These are phyloP conservation scores for Sisyra terminalis DNA, from an alignment of 2,888 invertebrate genomes.

Conservation along the genomic window DNA sequence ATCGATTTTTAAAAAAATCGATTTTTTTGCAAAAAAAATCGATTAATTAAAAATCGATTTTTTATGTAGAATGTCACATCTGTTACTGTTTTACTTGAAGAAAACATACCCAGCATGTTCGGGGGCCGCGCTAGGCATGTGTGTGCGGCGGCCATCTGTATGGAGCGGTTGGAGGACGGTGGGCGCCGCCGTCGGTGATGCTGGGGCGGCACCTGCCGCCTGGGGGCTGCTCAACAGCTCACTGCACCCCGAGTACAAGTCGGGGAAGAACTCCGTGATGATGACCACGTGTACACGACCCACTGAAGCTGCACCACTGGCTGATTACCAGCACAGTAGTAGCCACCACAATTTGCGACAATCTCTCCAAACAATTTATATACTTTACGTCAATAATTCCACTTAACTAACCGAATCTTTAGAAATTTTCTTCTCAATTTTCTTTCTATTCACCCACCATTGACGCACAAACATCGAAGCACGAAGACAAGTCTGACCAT, in stretches of 20 bases:
- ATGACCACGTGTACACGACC: not conserved
- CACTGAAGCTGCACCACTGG: conserved; percentile 2
- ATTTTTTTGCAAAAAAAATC: too few species aligned
- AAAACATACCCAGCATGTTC: conserved; percentile 6
- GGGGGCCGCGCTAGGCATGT: conserved; percentile 6
- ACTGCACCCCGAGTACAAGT: conserved; percentile 15
- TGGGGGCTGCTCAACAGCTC: conserved; percentile 20
- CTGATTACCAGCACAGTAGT: not conserved
- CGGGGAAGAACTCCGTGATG: conserved; percentile 9
- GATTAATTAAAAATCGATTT: too few species aligned
- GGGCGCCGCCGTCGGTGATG: conserved; percentile 15
- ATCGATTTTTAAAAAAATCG: too few species aligned
- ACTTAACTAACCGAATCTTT: not conserved
- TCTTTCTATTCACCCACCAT: too few species aligned
- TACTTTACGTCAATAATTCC: not conserved
- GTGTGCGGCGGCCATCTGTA: conserved; percentile 8
- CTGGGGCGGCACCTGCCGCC: conserved; percentile 17
- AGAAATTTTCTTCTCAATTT: not conserved
- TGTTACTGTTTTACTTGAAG: not conserved
- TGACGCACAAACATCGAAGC: too few species aligned
- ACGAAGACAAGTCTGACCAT: too few species aligned
- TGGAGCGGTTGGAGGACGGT: conserved; percentile 3
- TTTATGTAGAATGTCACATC: too few species aligned
- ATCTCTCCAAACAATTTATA: not conserved
- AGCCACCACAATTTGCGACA: not conserved